These are phyloP conservation scores for Pteromalus puparum DNA, from an alignment of 1,140 invertebrate species.

Conservation along the genomic window DNA sequence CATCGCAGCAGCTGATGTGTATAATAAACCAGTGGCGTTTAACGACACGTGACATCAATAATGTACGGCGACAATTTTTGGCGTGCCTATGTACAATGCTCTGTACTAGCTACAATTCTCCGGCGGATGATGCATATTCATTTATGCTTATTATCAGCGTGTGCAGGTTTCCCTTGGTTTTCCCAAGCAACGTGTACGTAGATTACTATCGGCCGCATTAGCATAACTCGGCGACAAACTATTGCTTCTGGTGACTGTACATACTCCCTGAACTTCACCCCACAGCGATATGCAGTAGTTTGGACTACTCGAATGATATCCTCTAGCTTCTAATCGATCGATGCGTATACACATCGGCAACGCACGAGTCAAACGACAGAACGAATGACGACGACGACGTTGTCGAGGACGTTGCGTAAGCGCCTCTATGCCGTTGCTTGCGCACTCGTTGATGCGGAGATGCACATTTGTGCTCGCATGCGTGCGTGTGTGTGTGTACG, in stretches of 20 bases:
- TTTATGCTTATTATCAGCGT: neutral
- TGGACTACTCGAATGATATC: neutral
- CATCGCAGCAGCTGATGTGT: too few species aligned
- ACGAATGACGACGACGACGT: neutral
- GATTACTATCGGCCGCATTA: neutral
- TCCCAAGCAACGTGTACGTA: neutral
- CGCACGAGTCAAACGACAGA: neutral
- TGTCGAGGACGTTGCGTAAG: constrained; percentile 12
- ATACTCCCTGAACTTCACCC: neutral
- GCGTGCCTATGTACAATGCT: neutral
- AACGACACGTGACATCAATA: too few species aligned
- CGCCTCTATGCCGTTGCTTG: neutral
- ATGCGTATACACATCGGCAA: neutral
- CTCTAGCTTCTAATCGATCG: neutral
- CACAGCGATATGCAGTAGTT: too few species aligned
- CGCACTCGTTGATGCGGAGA: constrained; percentile 24
- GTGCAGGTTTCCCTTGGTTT: neutral
- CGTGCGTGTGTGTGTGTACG: neutral
- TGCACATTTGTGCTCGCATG: too few species aligned
- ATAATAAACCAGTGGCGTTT: too few species aligned
- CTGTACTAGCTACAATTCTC: neutral
- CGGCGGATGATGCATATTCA: neutral
- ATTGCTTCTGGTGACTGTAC: neutral
- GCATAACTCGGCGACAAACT: neutral
- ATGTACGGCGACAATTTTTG: neutral